Conservation (phyloP, 2,888 invertebrate species). For the Phortica okadai region DNA sequence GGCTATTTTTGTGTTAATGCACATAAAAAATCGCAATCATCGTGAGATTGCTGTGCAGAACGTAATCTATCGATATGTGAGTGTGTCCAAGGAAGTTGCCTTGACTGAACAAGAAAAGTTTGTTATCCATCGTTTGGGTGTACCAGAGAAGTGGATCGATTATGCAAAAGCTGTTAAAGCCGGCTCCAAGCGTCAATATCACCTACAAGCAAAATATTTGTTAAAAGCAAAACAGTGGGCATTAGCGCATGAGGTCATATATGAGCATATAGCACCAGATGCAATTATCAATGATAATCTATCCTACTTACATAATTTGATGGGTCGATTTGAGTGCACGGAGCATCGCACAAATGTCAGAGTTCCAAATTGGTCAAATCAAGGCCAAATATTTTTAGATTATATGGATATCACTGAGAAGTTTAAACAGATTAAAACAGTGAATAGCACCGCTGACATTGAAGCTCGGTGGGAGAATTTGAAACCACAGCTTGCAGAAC, state of each 20-base stretch:
- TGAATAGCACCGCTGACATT: constrained; percentile 72
- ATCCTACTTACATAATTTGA: constrained; percentile 80
- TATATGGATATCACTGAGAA: constrained; percentile 83
- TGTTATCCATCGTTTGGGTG: constrained; percentile 80
- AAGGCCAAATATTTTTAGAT: constrained; percentile 84
- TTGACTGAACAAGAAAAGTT: constrained; percentile 78
- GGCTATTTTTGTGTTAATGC: constrained; percentile 87
- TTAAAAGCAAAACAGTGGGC: constrained; percentile 85
- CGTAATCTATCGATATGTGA: constrained; percentile 84
- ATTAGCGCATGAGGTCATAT: constrained; percentile 85
- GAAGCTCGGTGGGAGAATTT: constrained; percentile 75
- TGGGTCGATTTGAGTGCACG: constrained; percentile 80
- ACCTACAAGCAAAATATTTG: constrained; percentile 82
- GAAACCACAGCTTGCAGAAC: constrained; percentile 75
- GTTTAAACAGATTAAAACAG: constrained; percentile 72
- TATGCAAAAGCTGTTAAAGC: constrained; percentile 85
- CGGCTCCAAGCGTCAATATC: constrained; percentile 75
- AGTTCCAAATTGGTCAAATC: constrained; percentile 84
- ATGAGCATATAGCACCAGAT: constrained; percentile 86
- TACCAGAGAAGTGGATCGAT: constrained; percentile 87
- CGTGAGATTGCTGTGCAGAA: constrained; percentile 83
- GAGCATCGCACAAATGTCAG: constrained; percentile 73
- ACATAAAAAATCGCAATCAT: constrained; percentile 80
- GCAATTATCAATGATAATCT: constrained; percentile 86
- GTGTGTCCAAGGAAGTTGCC: constrained; percentile 76